Conservation (phyloP, 2,797 vertebrate species). For the Parauchenoglanis ngamensis region DNA sequence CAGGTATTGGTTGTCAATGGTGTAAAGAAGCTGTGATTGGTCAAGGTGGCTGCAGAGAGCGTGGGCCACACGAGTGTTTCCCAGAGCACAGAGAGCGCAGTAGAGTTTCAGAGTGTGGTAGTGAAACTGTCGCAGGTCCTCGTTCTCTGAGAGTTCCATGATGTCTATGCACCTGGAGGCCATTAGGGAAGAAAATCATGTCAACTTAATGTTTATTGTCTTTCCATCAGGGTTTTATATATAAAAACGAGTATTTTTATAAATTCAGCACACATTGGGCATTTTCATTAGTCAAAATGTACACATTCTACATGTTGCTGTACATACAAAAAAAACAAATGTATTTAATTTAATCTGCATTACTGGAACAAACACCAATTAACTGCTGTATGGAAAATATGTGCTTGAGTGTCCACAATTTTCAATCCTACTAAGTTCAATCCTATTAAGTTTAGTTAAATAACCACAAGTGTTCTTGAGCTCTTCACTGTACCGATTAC, state of each 20-base stretch:
- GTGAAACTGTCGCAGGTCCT: constrained; percentile 92
- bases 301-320: neutral
- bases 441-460: neutral
- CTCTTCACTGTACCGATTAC: neutral
- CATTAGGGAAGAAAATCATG: neutral
- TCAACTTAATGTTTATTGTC: neutral
- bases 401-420: neutral
- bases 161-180: constrained; percentile 86
- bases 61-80: constrained; percentile 93
- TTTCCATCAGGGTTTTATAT: neutral
- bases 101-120: constrained; percentile 96
- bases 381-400: neutral
- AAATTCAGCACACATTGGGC: neutral
- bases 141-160: constrained; percentile 94
- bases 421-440: neutral
- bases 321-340: neutral
- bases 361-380: neutral
- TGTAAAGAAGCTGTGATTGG: constrained; percentile 90
- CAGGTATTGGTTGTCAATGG: constrained; percentile 95
- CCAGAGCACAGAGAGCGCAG: constrained; percentile 91
- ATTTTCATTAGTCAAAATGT: neutral
- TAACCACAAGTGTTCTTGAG: neutral
- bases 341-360: neutral
- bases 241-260: neutral
- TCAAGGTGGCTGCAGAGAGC: constrained; percentile 96